Percentiles rank a stretch among this genome's conserved stretches.
phyloP scores from a whole-genome alignment of 2,797 vertebrate species.

The Notolabrus celidotus region DNA sequence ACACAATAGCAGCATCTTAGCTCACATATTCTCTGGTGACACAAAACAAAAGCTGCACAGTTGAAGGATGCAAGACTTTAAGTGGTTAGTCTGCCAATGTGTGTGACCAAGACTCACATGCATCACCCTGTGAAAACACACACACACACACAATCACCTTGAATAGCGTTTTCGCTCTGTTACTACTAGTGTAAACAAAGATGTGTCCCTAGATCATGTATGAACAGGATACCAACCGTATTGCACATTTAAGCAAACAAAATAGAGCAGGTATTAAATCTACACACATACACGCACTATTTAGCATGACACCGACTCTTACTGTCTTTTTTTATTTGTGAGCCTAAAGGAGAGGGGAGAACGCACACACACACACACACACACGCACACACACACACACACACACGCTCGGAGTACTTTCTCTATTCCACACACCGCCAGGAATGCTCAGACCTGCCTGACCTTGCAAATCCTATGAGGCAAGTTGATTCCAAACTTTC shows the following conservation, averaged over 20 bases:
- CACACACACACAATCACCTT: slow-evolving; percentile 25
- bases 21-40: not conserved
- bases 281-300: not conserved
- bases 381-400: not conserved
- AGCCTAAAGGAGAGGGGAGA: slow-evolving; percentile 16
- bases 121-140: slow-evolving; percentile 45
- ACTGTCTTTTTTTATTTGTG: slow-evolving; percentile 18
- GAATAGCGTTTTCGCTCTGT: slow-evolving; percentile 13
- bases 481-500: slow-evolving; percentile 62
- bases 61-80: slow-evolving; percentile 13
- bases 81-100: not conserved
- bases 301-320: slow-evolving; percentile 12
- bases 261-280: not conserved
- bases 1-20: slow-evolving; percentile 1
- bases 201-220: not conserved
- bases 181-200: slow-evolving; percentile 8
- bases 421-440: slow-evolving; percentile 48
- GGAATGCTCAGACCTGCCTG: slow-evolving; percentile 81
- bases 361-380: not conserved
- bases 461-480: slow-evolving; percentile 75
- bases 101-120: slow-evolving; percentile 9
- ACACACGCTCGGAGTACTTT: slow-evolving; percentile 21
- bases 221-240: slow-evolving; percentile 2
- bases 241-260: slow-evolving; percentile 4
- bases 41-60: not conserved